Evolutionary conservation across 2,797 vertebrate genomes (phyloP), one percentile per base, ranked within the genome.

Genomic region (Sebastes variabilis): DNA sequence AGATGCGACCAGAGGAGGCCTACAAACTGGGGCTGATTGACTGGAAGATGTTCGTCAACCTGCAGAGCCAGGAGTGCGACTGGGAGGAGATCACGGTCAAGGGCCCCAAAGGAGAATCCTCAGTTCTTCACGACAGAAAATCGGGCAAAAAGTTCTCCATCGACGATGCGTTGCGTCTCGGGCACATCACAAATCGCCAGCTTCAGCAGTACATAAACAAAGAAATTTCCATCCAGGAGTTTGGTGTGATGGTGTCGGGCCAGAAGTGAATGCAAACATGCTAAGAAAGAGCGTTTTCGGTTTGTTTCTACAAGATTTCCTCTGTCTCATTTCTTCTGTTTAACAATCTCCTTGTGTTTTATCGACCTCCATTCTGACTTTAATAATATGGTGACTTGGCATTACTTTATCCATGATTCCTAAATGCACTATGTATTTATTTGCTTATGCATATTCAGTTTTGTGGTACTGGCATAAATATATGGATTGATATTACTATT

Each of bases 61-160:
- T 99, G 87, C 97, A 98, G 88, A 97, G 96, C 85, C 99, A 99
- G 88, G 99, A 99, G 88, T 99, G 99, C 0, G 98, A 99, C 90
- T 99, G 99, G 99, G 99, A 99, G 89, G 99, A 99, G 93, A 98
- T 98, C 83, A 94, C 97, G 0, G 93, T 99, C 58, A 99, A 98
- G 83, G 97, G 97, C 34, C 98, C 98, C 14, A 96, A 73, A 0
- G 97, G 98, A 9, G 98, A 98, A 77, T 99, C 98, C 0, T 98
- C 97, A 0, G 96, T 99, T 75, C 98, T 99, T 76, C 97, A 97
- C 0, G 98, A 99, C 94, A 96, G 98, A 58, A 99, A 99, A 87
- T 99, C 99, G 0, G 99, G 98, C 6, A 96, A 96, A 79, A 98
- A 98, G 92, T 99, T 99, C 90, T 97, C 98, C 73, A 97, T 99